Base-by-base conservation (phyloP, 2,888 invertebrate genomes). In the Polydrusus cervinus region DNA sequence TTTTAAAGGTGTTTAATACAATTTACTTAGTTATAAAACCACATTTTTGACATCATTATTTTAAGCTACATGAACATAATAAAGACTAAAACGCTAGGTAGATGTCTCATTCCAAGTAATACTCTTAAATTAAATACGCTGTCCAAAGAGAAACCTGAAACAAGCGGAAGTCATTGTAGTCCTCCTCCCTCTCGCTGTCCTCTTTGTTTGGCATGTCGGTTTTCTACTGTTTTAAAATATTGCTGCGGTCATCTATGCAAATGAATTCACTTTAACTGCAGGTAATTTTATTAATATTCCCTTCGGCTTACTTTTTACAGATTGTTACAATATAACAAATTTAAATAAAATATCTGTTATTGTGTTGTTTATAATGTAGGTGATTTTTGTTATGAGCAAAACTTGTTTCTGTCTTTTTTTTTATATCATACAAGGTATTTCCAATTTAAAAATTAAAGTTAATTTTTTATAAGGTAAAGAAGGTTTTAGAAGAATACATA, bases 221-320 rank as follows among this genome's bases (percentile, higher is more conserved):
- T 81, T 80, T 78, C 78, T 80, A 80, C 77, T 78, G 72, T 77
- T 74, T 78, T 82, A 82, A 82, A 83, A 83, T 82, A 83, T 82
- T 79, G 80, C 82, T 79, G 83, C 80, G 82, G 79, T 79, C 83
- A 78, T 80, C 83, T 85, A 85, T 84, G 85, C 85, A 85, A 84
- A 86, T 85, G 85, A 85, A 86, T 86, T 86, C 84, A 84, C 83
- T 86, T 86, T 86, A 85, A 86, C 86, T 86, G 86, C 85, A 85
- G 85, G 34, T 34, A 8, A 8, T 34, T 34, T 86, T 86, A 86
- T 86, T 86, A 85, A 86, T 85, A 85, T 86, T 86, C 85, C 86
- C 85, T 85, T 85, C 84, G 85, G 83, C 84, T 34, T 34, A 34
- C 34, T 34, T 6, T 34, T 64, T 71, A 64, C 71, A 53, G 43